Evolutionary conservation across 2,888 invertebrate genomes (phyloP), one percentile per base, ranked within the genome.

Genomic region (Watsonalla binaria): DNA sequence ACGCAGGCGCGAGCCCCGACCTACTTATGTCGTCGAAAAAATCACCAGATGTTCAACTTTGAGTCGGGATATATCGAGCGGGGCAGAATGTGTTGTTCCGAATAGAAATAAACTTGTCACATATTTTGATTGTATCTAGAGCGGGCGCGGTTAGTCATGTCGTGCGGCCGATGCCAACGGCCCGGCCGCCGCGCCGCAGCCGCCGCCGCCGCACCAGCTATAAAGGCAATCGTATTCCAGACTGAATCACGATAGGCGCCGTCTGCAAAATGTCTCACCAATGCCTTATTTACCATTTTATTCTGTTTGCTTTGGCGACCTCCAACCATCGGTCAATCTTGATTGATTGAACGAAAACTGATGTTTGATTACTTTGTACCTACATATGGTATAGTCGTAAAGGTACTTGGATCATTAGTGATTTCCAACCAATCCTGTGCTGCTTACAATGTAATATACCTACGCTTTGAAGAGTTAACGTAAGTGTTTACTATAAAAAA

Each of bases 91-190:
- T 86, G 86, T 86, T 87, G 87, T 89, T 87, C 84, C 76, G 86
- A 88, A 90, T 90, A 90, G 88, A 90, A 90, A 90, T 90, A 90
- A 89, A 90, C 87, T 87, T 90, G 90, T 90, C 90, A 87, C 89
- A 88, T 90, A 90, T 88, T 89, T 88, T 89, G 90, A 90, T 90
- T 89, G 88, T 90, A 90, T 90, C 86, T 90, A 89, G 89, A 90
- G 88, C 90, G 86, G 78, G 83, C 80, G 81, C 77, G 89, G 90
- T 90, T 90, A 90, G 90, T 90, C 90, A 90, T 84, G 80, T 80
- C 76, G 82, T 78, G 82, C 70, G 82, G 80, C 74, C 79, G 88
- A 86, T 89, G 90, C 90, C 90, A 90, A 87, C 90, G 89, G 75
- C 86, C 86, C 84, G 83, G 81, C 77, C 76, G 78, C 7, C 7